Percentiles rank a stretch among this genome's conserved stretches.
Conservation (phyloP, 2,113 vertebrate genomes). For the Enhydra lutris region DNA sequence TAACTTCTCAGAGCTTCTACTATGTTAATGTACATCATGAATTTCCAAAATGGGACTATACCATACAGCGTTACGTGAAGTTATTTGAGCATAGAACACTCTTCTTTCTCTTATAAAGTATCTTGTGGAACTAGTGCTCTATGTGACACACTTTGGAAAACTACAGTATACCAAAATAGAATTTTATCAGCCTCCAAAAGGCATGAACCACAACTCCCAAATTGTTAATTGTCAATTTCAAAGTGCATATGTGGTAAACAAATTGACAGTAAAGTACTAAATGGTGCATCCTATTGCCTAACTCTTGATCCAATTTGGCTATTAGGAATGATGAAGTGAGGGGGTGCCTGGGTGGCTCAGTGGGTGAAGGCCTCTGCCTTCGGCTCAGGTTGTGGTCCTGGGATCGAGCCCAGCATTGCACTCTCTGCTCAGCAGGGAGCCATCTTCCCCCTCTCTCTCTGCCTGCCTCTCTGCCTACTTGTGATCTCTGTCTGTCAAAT, state of each 20-base stretch:
- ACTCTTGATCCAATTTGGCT: not conserved
- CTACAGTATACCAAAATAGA: not conserved
- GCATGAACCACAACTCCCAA: not conserved
- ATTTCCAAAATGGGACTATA: not conserved
- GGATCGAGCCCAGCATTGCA: too few species aligned
- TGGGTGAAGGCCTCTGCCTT: too few species aligned
- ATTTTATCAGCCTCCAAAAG: slow-evolving; percentile 20
- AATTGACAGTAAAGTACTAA: not conserved
- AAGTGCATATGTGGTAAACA: not conserved
- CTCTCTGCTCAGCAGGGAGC: too few species aligned
- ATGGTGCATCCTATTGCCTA: not conserved
- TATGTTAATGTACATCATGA: not conserved
- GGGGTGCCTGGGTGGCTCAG: too few species aligned
- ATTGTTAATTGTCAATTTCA: not conserved
- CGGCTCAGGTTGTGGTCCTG: too few species aligned
- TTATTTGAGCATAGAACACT: not conserved
- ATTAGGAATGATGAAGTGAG: not conserved
- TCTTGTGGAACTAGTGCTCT: not conserved
- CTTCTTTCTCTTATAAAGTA: not conserved
- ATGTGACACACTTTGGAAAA: not conserved
- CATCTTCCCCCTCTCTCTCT: too few species aligned
- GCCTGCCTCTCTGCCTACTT: too few species aligned
- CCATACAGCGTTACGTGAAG: not conserved
- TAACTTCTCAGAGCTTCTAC: slow-evolving; percentile 12
- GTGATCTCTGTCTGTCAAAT: too few species aligned